Evolutionary conservation across 1,140 invertebrate genomes (phyloP).

Genomic region (Eupristina koningsbergeri): DNA sequence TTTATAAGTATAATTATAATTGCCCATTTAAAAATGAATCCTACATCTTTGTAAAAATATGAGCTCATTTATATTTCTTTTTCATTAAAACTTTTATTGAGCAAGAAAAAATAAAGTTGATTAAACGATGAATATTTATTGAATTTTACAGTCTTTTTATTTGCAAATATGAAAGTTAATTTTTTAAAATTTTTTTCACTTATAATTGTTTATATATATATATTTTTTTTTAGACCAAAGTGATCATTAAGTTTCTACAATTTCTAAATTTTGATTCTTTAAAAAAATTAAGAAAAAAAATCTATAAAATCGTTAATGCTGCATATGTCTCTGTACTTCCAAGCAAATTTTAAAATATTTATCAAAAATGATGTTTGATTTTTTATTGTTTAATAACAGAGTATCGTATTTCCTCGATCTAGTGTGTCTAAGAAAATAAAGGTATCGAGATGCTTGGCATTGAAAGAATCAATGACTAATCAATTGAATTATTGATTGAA

Average conservation of each 20-base stretch:
- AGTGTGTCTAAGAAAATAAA: conserved; percentile 10
- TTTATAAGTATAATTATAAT: background rate
- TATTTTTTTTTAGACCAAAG: too few relatives aligned
- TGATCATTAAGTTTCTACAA: too few relatives aligned
- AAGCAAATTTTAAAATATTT: background rate
- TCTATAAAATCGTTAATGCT: background rate
- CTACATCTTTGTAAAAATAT: background rate
- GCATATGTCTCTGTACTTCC: background rate
- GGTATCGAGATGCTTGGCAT: conserved; percentile 23
- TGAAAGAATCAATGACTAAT: conserved; percentile 35
- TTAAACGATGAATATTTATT: background rate
- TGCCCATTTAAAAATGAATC: background rate
- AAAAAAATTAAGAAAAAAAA: background rate
- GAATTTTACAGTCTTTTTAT: too few relatives aligned
- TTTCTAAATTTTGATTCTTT: too few relatives aligned
- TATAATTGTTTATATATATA: too few relatives aligned
- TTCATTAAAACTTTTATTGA: background rate
- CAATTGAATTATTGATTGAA: conserved; percentile 35
- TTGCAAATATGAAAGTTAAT: too few relatives aligned
- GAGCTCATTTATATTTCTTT: background rate
- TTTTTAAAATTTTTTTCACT: too few relatives aligned
- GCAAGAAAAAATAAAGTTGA: background rate
- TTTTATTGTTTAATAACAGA: background rate
- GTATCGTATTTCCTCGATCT: background rate
- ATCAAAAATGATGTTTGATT: background rate